phyloP scores from a whole-genome alignment of 2,888 invertebrate genomes.

The Diarsia dahlii region DNA sequence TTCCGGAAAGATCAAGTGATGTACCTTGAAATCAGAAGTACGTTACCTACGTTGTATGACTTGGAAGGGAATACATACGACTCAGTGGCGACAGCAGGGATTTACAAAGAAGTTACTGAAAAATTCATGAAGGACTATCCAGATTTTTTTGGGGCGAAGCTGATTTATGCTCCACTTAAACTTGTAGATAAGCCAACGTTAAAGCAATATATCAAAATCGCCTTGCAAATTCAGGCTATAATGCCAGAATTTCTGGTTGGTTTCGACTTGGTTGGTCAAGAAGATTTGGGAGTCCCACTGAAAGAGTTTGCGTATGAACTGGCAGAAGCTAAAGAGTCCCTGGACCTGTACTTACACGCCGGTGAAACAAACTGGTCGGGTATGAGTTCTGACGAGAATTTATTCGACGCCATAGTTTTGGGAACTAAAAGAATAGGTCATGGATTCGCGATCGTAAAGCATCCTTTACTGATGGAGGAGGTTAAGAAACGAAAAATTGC shows the following conservation, averaged over 20 bases:
- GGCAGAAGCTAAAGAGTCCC: conserved; percentile 82
- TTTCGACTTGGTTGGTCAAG: conserved; percentile 96
- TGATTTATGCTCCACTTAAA: conserved; percentile 93
- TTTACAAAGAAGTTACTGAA: conserved; percentile 90
- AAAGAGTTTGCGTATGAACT: conserved; percentile 91
- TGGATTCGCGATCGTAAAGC: conserved; percentile 93
- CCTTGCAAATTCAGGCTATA: conserved; percentile 82
- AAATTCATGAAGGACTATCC: conserved; percentile 91
- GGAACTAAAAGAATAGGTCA: conserved; percentile 95
- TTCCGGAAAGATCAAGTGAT: conserved; percentile 93
- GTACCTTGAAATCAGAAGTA: conserved; percentile 93
- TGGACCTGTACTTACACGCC: conserved; percentile 94
- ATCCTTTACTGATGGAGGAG: conserved; percentile 92
- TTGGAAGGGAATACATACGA: conserved; percentile 91
- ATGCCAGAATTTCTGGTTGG: conserved; percentile 94
- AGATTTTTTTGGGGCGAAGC: conserved; percentile 92
- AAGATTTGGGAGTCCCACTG: conserved; percentile 93
- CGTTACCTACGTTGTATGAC: conserved; percentile 92
- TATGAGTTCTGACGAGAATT: conserved; percentile 92
- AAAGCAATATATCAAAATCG: conserved; percentile 85
- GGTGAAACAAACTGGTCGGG: conserved; percentile 96
- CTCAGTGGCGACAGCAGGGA: conserved; percentile 88
- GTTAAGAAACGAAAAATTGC: conserved; percentile 92
- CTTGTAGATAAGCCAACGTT: conserved; percentile 82
- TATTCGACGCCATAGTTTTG: conserved; percentile 94